phyloP scores from a whole-genome alignment of 2,888 invertebrate species.

The Ormia ochracea region DNA sequence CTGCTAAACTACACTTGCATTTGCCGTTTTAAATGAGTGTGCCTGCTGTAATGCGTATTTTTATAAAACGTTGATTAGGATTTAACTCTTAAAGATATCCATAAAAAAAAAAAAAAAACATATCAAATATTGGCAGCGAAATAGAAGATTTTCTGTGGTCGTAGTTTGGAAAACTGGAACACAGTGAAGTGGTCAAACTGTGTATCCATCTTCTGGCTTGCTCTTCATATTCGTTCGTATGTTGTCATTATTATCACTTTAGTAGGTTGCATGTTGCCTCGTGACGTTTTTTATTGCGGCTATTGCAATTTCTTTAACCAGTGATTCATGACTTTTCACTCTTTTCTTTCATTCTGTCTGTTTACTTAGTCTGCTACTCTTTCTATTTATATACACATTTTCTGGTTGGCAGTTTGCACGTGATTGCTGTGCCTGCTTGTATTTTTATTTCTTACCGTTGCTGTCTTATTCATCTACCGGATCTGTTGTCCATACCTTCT shows the following conservation, averaged over 20 bases:
- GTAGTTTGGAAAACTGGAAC: neutral
- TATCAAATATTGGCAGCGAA: too few relatives aligned
- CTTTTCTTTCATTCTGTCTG: conserved; percentile 10
- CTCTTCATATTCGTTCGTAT: conserved; percentile 42
- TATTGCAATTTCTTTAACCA: neutral
- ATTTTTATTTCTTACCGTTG: conserved; percentile 15
- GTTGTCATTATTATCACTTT: conserved; percentile 58
- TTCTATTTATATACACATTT: neutral
- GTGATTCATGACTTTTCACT: conserved; percentile 54
- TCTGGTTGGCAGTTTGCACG: conserved; percentile 51
- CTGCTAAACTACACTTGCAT: too few relatives aligned
- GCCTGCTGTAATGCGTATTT: too few relatives aligned
- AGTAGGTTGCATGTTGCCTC: conserved; percentile 44
- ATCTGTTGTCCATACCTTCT: neutral
- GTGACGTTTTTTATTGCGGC: conserved; percentile 15
- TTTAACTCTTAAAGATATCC: too few relatives aligned
- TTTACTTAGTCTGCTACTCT: neutral
- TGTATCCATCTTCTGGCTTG: conserved; percentile 2
- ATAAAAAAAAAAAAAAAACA: too few relatives aligned
- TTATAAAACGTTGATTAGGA: too few relatives aligned
- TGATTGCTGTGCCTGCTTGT: conserved; percentile 47
- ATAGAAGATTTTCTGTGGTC: too few relatives aligned
- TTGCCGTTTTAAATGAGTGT: too few relatives aligned
- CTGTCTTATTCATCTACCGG: neutral
- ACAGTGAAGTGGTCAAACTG: neutral